A percentile compares a stretch with the other conserved stretches of the same genome.
These are phyloP conservation scores for Stratiolaelaps scimitus DNA, from an alignment of 1,140 invertebrate genomes.

Conservation along the genomic window DNA sequence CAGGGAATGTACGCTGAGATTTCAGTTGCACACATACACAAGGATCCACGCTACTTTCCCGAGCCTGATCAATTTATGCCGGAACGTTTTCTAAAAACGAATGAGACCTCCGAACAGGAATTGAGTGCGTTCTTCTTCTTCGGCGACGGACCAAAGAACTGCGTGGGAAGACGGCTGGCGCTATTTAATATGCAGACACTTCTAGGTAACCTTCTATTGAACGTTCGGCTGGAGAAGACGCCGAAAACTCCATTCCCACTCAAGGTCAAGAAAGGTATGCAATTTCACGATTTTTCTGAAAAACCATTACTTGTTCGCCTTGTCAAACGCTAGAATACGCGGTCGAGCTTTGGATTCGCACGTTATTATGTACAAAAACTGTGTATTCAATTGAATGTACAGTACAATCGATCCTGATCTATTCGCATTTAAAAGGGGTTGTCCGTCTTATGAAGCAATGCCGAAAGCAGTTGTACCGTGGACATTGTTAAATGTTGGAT, in stretches of 20 bases:
- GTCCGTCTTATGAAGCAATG: too few species aligned
- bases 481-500: too few species aligned
- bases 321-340: too few species aligned
- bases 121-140: neutral
- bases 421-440: too few species aligned
- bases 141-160: neutral
- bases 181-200: slow-evolving; percentile 1
- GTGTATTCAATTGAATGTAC: too few species aligned
- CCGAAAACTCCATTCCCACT: neutral
- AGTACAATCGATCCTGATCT: too few species aligned
- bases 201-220: neutral
- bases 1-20: too few species aligned
- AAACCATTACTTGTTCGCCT: too few species aligned
- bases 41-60: neutral
- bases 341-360: too few species aligned
- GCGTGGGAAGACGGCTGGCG: neutral
- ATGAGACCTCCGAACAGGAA: neutral
- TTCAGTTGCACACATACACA: slow-evolving; percentile 25
- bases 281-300: neutral
- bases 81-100: neutral
- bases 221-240: neutral
- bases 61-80: neutral
- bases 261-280: neutral
- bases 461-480: too few species aligned
- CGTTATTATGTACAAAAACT: too few species aligned